phyloP scores from a whole-genome alignment of 2,113 vertebrate species.

The Cichladusa arquata region DNA sequence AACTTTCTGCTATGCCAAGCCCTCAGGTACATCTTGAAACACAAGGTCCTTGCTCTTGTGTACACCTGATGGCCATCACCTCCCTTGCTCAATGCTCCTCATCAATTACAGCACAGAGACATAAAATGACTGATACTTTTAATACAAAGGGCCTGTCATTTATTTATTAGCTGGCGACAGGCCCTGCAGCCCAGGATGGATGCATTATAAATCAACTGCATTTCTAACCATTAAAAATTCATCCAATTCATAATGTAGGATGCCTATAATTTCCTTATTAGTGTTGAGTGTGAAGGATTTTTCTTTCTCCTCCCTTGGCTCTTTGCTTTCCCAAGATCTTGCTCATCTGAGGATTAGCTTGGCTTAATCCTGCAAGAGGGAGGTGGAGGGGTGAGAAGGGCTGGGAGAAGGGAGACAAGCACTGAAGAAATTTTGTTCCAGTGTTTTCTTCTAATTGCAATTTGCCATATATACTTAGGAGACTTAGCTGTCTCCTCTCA shows the following conservation, averaged over 20 bases:
- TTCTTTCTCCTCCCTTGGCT: slow-evolving; percentile 37
- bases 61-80: background rate
- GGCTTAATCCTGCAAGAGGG: slow-evolving; percentile 25
- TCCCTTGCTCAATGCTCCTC: background rate
- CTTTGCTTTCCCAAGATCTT: slow-evolving; percentile 41
- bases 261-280: slow-evolving; percentile 78
- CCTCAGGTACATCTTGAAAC: background rate
- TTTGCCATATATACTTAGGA: background rate
- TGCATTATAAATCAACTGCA: slow-evolving; percentile 88
- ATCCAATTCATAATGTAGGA: slow-evolving; percentile 90
- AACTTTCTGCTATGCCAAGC: background rate
- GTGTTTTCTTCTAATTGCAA: background rate
- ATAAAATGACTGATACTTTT: slow-evolving; percentile 80
- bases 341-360: slow-evolving; percentile 21
- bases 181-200: slow-evolving; percentile 75
- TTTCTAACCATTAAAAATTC: slow-evolving; percentile 87
- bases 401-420: background rate
- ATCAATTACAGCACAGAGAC: slow-evolving; percentile 69
- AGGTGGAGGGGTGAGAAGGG: background rate
- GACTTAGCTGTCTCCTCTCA: background rate
- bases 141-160: slow-evolving; percentile 84
- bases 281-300: slow-evolving; percentile 57
- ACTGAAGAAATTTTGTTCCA: background rate
- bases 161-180: slow-evolving; percentile 87
- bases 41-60: background rate